Evolutionary conservation across 2,113 vertebrate genomes (phyloP), one percentile per base, ranked within the genome.

Genomic region (Sardina pilchardus): DNA sequence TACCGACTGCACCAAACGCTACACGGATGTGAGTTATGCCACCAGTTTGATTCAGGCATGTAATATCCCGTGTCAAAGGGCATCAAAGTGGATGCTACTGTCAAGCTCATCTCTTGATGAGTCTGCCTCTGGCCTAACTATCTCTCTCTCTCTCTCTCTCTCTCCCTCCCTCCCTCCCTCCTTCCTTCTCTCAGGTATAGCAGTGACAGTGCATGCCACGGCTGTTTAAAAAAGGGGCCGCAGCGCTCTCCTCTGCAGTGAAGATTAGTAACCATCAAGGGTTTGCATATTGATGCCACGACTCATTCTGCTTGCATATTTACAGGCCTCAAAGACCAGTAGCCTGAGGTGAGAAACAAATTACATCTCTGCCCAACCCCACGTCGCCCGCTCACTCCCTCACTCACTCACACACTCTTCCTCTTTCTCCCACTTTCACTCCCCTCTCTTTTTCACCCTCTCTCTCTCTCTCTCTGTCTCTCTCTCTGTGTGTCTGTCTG

Each of bases 341-440:
- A 91, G 93, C 94, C 93, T 92, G 94, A 95, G 94, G 94, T 94
- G 94, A 94, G 93, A 93, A 94, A 93, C 93, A 95, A 95, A 95
- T 95, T 94, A 95, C 92, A 95, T 94, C 93, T 93, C 92, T 93
- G 90, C 90, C 92, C 92, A 93, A 93, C 92, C 92, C 93, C 90
- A 93, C 92, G 86, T 89, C 89, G 92, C 91, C 90, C 91, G 90
- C 90, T 88, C 88, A 0, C 45, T 85, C 90, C 89, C 89, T 88
- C 89, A 93, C 93, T 93, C 88, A 87, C 93, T 30, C 63, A 71
- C 63, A 26, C 63, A n/a, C 9, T 34, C 26, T 14, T 7, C n/a
- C 91, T 90, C 88, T 50, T 34, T 84, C 90, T 90, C 90, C 87
- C 88, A 93, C 93, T 93, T 87, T 88, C 93, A 92, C 89, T 92